Base-by-base conservation (phyloP, 2,888 invertebrate species). In the Agrochola lota region DNA sequence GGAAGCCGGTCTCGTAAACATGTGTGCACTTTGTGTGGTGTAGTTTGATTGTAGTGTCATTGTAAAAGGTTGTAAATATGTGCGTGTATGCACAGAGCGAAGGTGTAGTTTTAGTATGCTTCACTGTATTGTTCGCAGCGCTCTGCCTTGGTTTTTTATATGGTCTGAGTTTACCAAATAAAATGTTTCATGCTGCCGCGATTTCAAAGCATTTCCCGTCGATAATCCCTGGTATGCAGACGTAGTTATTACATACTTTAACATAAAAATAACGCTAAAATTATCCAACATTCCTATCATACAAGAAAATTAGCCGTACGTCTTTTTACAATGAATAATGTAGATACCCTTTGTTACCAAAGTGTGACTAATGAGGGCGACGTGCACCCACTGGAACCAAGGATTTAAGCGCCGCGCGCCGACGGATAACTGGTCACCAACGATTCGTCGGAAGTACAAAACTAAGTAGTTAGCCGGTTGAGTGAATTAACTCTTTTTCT, bases 401-500 rank as follows among this genome's bases (percentile, higher is more conserved):
- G 55, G 73, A 85, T 85, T 85, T 87, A 73, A 87, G 87, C 85
- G 87, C 80, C 84, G 12, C n/a, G 2, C 30, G 30, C 30, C 1
- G 30, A 75, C 12, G 30, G 40, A 62, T 78, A 86, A 78, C 63
- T 66, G 59, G 69, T 49, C 43, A 67, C 77, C 73, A 71, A 17
- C 26, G 23, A 63, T 78, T 78, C 74, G 74, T 85, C 77, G 78
- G 78, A 79, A 71, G 72, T 74, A 81, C 75, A 49, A 78, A 84
- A 80, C 81, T 85, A 80, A 71, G 84, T 81, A 80, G 83, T 85
- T 89, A 87, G 76, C 26, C 71, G 83, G 76, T 69, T 80, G 81
- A 79, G 80, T 84, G 80, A 84, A 78, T 83, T 84, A 77, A 78
- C 72, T 83, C 70, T 83, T 85, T 90, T 88, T 87, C 81, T 80